Evolutionary conservation across 2,797 vertebrate genomes (phyloP), one percentile per base, ranked within the genome.

Genomic region (Hippoglossus hippoglossus): DNA sequence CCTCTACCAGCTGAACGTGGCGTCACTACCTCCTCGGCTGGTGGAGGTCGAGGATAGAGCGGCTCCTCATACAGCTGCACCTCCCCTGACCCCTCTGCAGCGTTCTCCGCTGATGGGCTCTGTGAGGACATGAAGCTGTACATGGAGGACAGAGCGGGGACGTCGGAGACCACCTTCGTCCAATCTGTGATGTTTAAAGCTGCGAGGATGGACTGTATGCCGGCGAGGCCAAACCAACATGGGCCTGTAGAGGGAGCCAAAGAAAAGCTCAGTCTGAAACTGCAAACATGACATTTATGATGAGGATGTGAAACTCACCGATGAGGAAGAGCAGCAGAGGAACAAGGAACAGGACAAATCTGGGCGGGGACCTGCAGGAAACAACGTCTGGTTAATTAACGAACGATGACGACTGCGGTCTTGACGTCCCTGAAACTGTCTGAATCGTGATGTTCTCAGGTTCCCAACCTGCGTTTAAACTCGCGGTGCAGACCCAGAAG

Each of bases 311-410:
- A 58, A 54, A 92, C 96, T 88, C 84, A 99, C 98, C 93, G 63
- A 96, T 60, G 21, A 97, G 79, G 63, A 98, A 88, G 2, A 96
- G 83, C 0, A 96, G 80, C 1, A 95, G 95, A n/a, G 95, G 82
- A 51, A 97, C 89, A 54, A 97, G 64, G 16, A 95, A 50, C 49
- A 96, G 52, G 22, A 95, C 87, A 25, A 93, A 76, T 53, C 88
- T 90, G 13, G 93, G 92, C 88, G 96, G 91, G 94, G 91, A 94
- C 92, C 97, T 98, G 88, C 28, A 67, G 71, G n/a, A 34, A 16
- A 4, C 46, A 34, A 25, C 44, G 22, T 52, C 4, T 0, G 12
- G 16, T 44, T 26, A 1, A 4, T 39, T 13, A 39, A 39, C 16
- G 1, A 31, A 34, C 28, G 11, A 15, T 5, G 4, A 26, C 25